A percentile compares a stretch with the other conserved stretches of the same genome.
Evolutionary conservation across 2,797 vertebrate species (phyloP).

Genomic region (Australoheros facetus): DNA sequence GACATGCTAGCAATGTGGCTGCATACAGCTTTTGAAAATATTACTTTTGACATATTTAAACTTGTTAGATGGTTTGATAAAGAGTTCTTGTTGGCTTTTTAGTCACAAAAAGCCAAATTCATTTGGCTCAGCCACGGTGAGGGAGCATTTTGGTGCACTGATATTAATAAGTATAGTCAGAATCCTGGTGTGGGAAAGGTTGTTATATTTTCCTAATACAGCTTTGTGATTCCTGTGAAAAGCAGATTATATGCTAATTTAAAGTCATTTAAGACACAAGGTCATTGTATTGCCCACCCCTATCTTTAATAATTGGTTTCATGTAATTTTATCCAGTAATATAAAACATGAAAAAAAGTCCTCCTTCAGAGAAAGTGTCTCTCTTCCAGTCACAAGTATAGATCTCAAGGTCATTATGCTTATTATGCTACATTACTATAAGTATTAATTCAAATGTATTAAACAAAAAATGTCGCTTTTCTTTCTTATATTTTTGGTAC

Average conservation of each 20-base stretch:
- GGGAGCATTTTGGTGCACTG: background rate
- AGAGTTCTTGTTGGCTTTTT: background rate
- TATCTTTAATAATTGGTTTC: background rate
- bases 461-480: background rate
- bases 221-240: background rate
- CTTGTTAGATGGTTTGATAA: background rate
- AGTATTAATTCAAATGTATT: background rate
- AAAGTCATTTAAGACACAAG: background rate
- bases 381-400: background rate
- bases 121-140: background rate
- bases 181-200: background rate
- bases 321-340: background rate
- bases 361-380: background rate
- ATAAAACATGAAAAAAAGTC: background rate
- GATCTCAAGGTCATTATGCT: background rate
- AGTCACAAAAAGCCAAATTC: background rate
- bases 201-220: background rate
- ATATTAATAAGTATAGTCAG: background rate
- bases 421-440: background rate
- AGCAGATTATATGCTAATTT: background rate
- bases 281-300: background rate
- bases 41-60: background rate
- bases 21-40: background rate
- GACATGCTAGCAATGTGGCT: background rate
- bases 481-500: background rate